A percentile compares a stretch with the other conserved stretches of the same genome.
These are phyloP conservation scores for Philopedon plagiatum DNA, from an alignment of 2,888 invertebrate species.

Conservation along the genomic window DNA sequence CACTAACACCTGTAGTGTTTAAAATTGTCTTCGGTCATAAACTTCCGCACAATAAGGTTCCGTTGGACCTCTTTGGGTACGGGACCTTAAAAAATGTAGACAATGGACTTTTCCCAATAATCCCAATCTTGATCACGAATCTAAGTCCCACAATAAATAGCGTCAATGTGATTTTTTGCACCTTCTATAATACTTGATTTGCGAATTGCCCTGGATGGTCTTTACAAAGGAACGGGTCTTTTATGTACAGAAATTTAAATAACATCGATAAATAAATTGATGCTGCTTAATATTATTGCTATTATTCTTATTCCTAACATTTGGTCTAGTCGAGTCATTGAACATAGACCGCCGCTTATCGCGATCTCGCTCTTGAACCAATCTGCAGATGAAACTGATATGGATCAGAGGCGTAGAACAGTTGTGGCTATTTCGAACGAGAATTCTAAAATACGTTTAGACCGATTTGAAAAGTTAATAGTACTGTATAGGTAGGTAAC, in stretches of 20 bases:
- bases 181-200: conserved; percentile 31
- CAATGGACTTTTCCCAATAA: conserved; percentile 16
- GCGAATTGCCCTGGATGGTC: conserved; percentile 22
- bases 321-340: conserved; percentile 46
- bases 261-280: conserved; percentile 43
- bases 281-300: conserved; percentile 43
- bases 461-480: too few relatives aligned
- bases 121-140: conserved; percentile 38
- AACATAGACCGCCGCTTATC: conserved; percentile 45
- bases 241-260: conserved; percentile 43
- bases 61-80: not conserved
- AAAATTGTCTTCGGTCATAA: too few relatives aligned
- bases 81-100: not conserved
- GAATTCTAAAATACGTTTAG: not conserved
- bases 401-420: conserved; percentile 31
- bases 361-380: conserved; percentile 42
- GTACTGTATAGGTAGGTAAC: too few relatives aligned
- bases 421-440: not conserved
- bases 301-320: conserved; percentile 49
- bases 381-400: conserved; percentile 50
- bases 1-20: too few relatives aligned
- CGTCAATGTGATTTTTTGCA: conserved; percentile 39
- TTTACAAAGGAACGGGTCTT: conserved; percentile 33
- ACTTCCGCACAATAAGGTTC: not conserved
- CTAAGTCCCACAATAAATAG: conserved; percentile 25